Evolutionary conservation across 2,113 vertebrate species (phyloP).

Genomic region (Columba janthina): DNA sequence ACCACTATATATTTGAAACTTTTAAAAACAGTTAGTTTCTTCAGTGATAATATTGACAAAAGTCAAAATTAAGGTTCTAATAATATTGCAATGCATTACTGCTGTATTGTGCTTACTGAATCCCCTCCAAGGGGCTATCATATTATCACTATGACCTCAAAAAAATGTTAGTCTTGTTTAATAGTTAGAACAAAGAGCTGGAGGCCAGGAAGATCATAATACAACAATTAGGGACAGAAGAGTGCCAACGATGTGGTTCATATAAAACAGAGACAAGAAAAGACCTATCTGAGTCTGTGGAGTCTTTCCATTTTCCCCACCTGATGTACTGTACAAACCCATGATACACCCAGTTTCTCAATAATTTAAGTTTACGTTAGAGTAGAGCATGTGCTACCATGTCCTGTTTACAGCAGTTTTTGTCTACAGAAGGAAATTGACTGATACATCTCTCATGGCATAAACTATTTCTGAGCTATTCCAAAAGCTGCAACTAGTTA

Average conservation of each 20-base stretch:
- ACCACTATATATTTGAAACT: neutral
- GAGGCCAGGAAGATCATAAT: conserved; percentile 21
- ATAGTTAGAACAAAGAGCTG: conserved; percentile 14
- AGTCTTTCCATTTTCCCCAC: neutral
- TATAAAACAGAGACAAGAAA: neutral
- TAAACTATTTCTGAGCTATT: neutral
- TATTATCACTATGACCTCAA: conserved; percentile 29
- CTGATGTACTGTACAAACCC: neutral
- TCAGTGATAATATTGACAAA: neutral
- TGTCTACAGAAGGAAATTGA: neutral
- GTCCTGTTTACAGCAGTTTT: neutral
- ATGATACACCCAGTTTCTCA: neutral
- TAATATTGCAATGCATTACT: neutral
- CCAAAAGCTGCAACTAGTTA: neutral
- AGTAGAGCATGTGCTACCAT: neutral
- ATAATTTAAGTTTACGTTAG: neutral
- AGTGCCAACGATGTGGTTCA: conserved; percentile 8
- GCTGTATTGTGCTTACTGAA: neutral
- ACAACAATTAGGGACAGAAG: neutral
- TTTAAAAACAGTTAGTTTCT: neutral
- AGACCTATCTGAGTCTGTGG: neutral
- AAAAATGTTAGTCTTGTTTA: conserved; percentile 44
- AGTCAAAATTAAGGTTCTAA: neutral
- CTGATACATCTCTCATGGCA: neutral
- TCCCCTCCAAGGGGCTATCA: conserved; percentile 34